These are phyloP conservation scores for Pteria penguin DNA, from an alignment of 2,888 invertebrate species.

Conservation along the genomic window DNA sequence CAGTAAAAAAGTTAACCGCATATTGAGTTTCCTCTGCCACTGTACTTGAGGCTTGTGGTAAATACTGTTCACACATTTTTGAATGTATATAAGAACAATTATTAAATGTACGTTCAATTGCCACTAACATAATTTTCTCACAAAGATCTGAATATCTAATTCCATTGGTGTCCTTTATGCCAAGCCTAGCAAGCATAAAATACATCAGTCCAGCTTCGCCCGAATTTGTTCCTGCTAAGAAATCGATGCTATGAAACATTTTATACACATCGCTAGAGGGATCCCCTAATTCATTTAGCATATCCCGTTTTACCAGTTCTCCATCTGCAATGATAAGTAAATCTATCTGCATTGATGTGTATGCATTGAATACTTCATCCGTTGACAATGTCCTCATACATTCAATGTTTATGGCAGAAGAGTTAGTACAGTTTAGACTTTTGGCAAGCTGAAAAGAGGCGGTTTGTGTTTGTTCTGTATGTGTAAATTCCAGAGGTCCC, in stretches of 20 bases:
- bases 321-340: constrained; percentile 34
- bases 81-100: constrained; percentile 25
- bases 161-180: constrained; percentile 36
- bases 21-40: constrained; percentile 29
- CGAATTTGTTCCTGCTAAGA: constrained; percentile 54
- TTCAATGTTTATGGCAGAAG: background rate
- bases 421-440: constrained; percentile 34
- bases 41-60: background rate
- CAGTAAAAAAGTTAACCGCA: constrained; percentile 46
- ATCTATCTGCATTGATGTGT: constrained; percentile 45
- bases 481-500: background rate
- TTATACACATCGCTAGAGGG: constrained; percentile 33
- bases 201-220: constrained; percentile 56
- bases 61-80: constrained; percentile 49
- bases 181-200: constrained; percentile 39
- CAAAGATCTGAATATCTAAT: constrained; percentile 45
- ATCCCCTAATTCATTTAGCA: background rate
- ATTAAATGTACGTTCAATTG: constrained; percentile 36
- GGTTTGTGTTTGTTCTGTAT: background rate
- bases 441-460: constrained; percentile 29
- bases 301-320: constrained; percentile 13
- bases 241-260: constrained; percentile 49
- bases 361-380: background rate
- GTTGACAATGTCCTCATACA: background rate
- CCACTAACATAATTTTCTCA: constrained; percentile 43